Evolutionary conservation across 2,888 invertebrate species (phyloP).

Genomic region (Drosophila gaucha): DNA sequence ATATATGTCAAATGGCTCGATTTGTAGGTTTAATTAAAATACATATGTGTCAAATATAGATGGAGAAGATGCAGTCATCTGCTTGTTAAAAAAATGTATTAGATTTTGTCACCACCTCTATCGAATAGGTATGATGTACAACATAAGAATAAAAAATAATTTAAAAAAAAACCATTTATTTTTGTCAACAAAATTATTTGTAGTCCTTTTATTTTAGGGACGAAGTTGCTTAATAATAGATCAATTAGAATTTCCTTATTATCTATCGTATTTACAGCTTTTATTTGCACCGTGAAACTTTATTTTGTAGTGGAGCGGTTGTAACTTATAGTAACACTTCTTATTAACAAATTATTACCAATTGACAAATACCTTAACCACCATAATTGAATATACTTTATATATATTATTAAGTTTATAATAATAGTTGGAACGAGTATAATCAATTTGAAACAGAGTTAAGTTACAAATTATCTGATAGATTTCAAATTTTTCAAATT

Average conservation of each 20-base stretch:
- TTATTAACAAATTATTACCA: neutral
- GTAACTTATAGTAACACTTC: neutral
- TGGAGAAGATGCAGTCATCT: no score
- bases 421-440: constrained; percentile 12
- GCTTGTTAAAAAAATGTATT: neutral
- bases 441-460: constrained; percentile 3
- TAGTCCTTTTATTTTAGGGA: neutral
- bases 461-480: constrained; percentile 1
- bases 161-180: neutral
- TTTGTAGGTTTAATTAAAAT: no score
- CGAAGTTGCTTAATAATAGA: constrained; percentile 26
- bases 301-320: neutral
- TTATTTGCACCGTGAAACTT: neutral
- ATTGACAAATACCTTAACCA: neutral
- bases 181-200: neutral
- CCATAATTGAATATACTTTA: neutral
- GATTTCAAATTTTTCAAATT: neutral
- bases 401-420: neutral
- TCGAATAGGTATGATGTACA: neutral
- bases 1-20: no score
- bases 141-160: neutral
- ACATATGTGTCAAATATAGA: no score
- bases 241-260: neutral
- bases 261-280: neutral
- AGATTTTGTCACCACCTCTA: neutral